A percentile compares a stretch with the other conserved stretches of the same genome.
Evolutionary conservation across 2,888 invertebrate species (phyloP).

Genomic region (Cephonodes hylas): DNA sequence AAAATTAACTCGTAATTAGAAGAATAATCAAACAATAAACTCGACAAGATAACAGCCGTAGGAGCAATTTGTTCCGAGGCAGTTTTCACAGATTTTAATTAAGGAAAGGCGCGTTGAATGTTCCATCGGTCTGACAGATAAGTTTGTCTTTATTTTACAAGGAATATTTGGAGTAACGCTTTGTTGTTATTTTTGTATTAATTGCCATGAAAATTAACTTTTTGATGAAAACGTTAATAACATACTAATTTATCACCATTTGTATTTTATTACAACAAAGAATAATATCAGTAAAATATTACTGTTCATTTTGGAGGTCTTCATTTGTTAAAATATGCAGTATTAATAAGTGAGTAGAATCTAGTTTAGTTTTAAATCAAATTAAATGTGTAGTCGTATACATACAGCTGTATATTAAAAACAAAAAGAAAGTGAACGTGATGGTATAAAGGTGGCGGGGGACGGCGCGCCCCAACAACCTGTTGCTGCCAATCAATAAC

Average conservation of each 20-base stretch:
- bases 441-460: conserved; percentile 50
- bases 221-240: conserved; percentile 10
- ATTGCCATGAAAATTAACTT: conserved; percentile 27
- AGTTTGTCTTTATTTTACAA: conserved; percentile 28
- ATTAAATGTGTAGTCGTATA: neutral
- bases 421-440: conserved; percentile 60
- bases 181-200: conserved; percentile 39
- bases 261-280: too few species aligned
- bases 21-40: conserved; percentile 24
- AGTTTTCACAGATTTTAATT: conserved; percentile 52
- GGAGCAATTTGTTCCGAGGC: conserved; percentile 36
- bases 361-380: too few species aligned
- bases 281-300: neutral
- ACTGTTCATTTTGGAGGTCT: neutral
- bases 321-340: neutral
- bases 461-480: conserved; percentile 68
- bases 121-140: conserved; percentile 31
- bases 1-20: conserved; percentile 22
- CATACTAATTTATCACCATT: neutral
- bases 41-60: conserved; percentile 31
- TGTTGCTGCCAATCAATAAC: conserved; percentile 77
- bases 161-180: conserved; percentile 38
- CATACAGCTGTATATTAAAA: conserved; percentile 23
- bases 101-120: conserved; percentile 36
- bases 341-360: too few species aligned